A percentile compares a stretch with the other conserved stretches of the same genome.
Evolutionary conservation across 2,113 vertebrate genomes (phyloP).

Genomic region (Glaucomys volans): DNA sequence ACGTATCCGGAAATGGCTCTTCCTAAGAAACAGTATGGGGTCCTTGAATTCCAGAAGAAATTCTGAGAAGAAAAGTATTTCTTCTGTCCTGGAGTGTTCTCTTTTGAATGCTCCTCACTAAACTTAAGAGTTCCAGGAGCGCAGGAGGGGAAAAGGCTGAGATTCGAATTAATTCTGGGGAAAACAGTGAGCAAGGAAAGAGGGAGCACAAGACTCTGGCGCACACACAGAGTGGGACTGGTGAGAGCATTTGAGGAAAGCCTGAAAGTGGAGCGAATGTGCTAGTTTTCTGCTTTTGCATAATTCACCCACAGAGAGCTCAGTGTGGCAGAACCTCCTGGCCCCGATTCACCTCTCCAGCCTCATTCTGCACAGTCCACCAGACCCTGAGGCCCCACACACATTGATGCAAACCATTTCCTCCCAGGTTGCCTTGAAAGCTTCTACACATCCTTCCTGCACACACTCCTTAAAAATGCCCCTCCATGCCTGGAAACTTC

Average conservation of each 20-base stretch:
- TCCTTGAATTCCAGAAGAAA: slow-evolving; percentile 33
- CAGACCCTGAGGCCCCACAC: not conserved
- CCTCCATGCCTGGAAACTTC: not conserved
- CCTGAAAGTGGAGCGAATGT: not conserved
- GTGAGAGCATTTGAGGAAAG: not conserved
- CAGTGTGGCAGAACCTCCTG: not conserved
- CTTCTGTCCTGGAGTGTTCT: not conserved
- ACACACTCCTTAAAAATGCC: not conserved
- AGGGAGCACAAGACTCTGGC: not conserved
- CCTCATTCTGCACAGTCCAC: not conserved
- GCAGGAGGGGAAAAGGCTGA: not conserved
- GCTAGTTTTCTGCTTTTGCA: not conserved
- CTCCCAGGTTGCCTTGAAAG: not conserved
- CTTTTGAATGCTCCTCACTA: not conserved
- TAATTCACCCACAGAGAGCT: not conserved
- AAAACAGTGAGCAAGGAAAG: slow-evolving; percentile 28
- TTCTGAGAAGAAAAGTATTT: slow-evolving; percentile 42
- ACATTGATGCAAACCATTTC: not conserved
- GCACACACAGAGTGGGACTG: not conserved
- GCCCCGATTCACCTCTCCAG: not conserved
- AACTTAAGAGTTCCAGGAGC: slow-evolving; percentile 3
- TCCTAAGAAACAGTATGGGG: not conserved
- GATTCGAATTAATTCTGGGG: not conserved
- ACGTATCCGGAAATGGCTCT: slow-evolving; percentile 9
- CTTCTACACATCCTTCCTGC: not conserved